phyloP scores from a whole-genome alignment of 2,113 vertebrate species.

The Pampusana beccarii region DNA sequence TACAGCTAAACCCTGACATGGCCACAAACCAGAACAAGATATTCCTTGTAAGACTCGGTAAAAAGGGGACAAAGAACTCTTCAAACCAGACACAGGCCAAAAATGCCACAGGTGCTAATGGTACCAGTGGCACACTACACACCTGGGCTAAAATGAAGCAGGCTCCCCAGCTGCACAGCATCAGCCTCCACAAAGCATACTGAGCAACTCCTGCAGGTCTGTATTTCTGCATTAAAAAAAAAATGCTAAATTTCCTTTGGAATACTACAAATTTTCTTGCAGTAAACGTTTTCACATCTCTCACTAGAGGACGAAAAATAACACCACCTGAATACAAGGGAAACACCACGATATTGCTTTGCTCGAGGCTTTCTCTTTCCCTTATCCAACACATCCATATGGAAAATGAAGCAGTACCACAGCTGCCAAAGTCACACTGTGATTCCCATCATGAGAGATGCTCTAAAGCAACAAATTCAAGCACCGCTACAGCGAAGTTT shows the following conservation, averaged over 20 bases:
- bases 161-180: neutral
- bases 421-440: rapidly evolving
- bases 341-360: neutral
- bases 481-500: rapidly evolving
- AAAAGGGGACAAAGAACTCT: neutral
- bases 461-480: neutral
- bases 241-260: rapidly evolving
- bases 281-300: neutral
- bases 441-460: too few species aligned
- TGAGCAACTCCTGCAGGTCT: neutral
- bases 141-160: neutral
- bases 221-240: neutral
- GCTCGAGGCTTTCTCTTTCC: neutral
- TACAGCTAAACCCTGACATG: rapidly evolving
- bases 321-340: rapidly evolving
- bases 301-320: rapidly evolving
- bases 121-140: too few species aligned
- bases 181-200: neutral
- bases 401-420: neutral
- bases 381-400: rapidly evolving
- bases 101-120: rapidly evolving
- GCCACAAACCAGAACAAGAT: rapidly evolving
- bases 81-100: rapidly evolving
- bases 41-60: rapidly evolving
- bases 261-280: neutral